Evolutionary conservation across 1,140 invertebrate species (phyloP), one percentile per base, ranked within the genome.

Genomic region (Frieseomelitta varia): DNA sequence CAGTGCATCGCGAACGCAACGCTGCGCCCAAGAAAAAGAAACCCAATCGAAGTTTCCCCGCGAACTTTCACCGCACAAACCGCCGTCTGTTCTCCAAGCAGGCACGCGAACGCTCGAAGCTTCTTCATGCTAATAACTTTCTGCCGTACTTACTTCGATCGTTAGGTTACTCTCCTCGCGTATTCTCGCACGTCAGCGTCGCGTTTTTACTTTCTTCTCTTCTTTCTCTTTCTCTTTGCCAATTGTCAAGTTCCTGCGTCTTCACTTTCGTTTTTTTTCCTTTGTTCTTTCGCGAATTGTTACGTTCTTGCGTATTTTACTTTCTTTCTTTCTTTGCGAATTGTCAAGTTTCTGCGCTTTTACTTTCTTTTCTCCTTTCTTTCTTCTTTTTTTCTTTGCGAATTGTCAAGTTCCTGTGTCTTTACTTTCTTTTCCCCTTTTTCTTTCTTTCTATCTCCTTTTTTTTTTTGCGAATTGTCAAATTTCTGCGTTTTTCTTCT

Each of bases 121-220:
- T 81, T 74, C 15, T 27, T 65, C 19, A 39, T 74, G 69, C 71
- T 65, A 65, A 75, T 81, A 61, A 81, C 71, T 75, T 81, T 61
- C 56, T 55, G 12, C 15, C 55, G 2, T 21, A 74, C 39, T 74
- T 63, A 34, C 67, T 69, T 4, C 17, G 51, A 63, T 56, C 34
- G 61, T 27, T 34, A 47, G 6, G 17, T 69, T 6, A 39, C 69
- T 21, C 65, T 11, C 14, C 6, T 19, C 2, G 6, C 69, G n/a
- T n/a, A 17, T 11, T 11, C 39, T 0, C 6, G 27, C 63, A 19
- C 56, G 4, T 21, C 56, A 56, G 2, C 55, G 15, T 56, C 55
- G 39, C 39, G 39, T 47, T 47, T 39, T 39, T 39, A 39, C 39
- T 39, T 39, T 39, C 39, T 6, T 39, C 6, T 47, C 39, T 47